Evolutionary conservation across 53 echinoderm and acorn worm species (phyloP).

Genomic region (Crossaster papposus): DNA sequence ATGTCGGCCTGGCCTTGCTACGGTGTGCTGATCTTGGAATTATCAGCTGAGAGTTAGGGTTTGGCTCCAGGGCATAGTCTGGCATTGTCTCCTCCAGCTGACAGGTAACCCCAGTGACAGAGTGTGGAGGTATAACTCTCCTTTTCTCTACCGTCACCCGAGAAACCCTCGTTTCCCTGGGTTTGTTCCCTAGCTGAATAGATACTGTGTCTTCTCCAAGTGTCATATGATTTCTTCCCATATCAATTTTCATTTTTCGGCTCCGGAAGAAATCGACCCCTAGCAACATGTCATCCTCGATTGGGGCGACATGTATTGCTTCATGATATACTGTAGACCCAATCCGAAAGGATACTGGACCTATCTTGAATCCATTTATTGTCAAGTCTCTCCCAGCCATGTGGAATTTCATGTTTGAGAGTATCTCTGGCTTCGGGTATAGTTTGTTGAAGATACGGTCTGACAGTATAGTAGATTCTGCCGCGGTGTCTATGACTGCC

Average conservation of each 20-base stretch:
- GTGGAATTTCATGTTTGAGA: not conserved
- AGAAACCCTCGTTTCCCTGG: slow-evolving; percentile 9
- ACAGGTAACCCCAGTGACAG: not conserved
- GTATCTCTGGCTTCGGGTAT: not conserved
- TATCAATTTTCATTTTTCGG: slow-evolving; percentile 6
- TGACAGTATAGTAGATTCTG: slow-evolving; percentile 5
- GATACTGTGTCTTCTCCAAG: slow-evolving; percentile 33
- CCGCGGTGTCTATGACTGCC: slow-evolving; percentile 31
- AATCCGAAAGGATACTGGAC: not conserved
- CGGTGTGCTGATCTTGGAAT: slow-evolving; percentile 31
- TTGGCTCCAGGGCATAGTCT: not conserved
- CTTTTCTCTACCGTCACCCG: slow-evolving; percentile 27
- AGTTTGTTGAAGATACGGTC: not conserved
- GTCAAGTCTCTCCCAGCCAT: slow-evolving; percentile 1
- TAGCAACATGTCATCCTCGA: slow-evolving; percentile 6
- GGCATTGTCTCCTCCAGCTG: slow-evolving; percentile 7
- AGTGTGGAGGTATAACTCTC: slow-evolving; percentile 36
- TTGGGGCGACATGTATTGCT: slow-evolving; percentile 8
- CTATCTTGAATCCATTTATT: not conserved
- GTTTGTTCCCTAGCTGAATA: slow-evolving; percentile 19
- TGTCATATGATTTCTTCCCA: slow-evolving; percentile 22
- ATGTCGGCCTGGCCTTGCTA: slow-evolving; percentile 3
- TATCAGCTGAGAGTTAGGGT: not conserved
- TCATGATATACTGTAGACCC: slow-evolving; percentile 2
- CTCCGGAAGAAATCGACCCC: slow-evolving; percentile 2